Conservation (phyloP, 2,113 vertebrate species). For the Cygnus atratus region DNA sequence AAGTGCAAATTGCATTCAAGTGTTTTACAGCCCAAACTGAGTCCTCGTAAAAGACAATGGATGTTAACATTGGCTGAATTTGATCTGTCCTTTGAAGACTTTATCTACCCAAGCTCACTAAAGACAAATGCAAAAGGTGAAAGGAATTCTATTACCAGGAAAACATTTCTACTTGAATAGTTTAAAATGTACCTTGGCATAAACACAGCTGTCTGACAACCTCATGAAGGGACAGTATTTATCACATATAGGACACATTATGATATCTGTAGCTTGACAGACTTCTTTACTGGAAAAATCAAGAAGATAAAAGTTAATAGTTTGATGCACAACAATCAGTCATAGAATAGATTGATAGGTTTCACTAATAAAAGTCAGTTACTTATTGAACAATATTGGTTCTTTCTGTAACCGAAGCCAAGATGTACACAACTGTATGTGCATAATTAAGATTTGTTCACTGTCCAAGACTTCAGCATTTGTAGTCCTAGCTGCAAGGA, state of each 20-base stretch:
- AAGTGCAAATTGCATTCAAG: not conserved
- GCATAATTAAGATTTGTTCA: not conserved
- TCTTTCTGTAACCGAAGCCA: not conserved
- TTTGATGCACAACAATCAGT: not conserved
- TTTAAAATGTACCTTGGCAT: conserved; percentile 82
- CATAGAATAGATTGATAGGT: not conserved
- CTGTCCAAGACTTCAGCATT: not conserved
- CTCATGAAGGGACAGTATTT: conserved; percentile 96
- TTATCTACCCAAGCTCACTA: not conserved
- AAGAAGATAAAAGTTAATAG: conserved; percentile 36
- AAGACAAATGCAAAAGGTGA: not conserved
- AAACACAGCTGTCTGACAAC: conserved; percentile 92
- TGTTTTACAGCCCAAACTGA: not conserved
- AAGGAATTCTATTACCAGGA: not conserved
- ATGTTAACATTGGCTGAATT: not conserved
- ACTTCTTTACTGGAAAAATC: conserved; percentile 91
- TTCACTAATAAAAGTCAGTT: not conserved
- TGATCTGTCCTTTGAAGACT: not conserved
- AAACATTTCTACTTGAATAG: not conserved
- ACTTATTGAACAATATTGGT: not conserved
- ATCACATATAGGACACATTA: conserved; percentile 98
- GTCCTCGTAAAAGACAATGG: not conserved
- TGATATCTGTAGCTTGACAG: conserved; percentile 90
- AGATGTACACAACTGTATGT: not conserved
- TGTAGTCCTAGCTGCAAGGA: not conserved